Conservation (phyloP, 1,140 invertebrate genomes). For the Melanaphis sacchari region DNA sequence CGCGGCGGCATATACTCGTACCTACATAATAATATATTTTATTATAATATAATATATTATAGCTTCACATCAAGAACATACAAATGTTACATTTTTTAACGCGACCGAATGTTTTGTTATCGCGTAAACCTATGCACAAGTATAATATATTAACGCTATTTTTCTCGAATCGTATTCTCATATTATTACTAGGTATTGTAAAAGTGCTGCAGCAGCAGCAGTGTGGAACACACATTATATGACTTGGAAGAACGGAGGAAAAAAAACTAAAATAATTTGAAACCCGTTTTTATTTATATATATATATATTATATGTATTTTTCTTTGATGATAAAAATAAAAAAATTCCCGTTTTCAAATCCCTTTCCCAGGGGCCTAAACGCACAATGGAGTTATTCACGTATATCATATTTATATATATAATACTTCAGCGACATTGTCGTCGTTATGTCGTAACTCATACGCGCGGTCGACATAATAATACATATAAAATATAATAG, state of each 20-base stretch:
- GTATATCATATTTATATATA: neutral
- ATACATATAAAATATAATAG: neutral
- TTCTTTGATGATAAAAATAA: neutral
- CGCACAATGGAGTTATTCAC: conserved; percentile 34
- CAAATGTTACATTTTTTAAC: conserved; percentile 24
- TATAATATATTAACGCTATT: neutral
- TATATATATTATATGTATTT: neutral
- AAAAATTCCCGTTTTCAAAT: conserved; percentile 23
- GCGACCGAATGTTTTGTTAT: neutral
- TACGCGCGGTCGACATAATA: neutral
- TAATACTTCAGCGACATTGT: too few relatives aligned
- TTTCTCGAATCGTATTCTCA: neutral
- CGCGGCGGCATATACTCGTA: neutral
- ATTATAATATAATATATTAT: neutral
- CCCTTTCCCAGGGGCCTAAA: conserved; percentile 33
- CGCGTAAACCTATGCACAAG: neutral
- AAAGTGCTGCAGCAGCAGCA: neutral
- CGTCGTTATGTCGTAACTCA: conserved; percentile 22
- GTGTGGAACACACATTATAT: neutral
- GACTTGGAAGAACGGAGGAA: neutral
- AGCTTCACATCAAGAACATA: neutral
- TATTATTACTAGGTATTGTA: neutral
- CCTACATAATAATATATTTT: neutral
- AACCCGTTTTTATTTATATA: conserved; percentile 35
- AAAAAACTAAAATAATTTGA: neutral